Evolutionary conservation across 2,113 vertebrate species (phyloP).

Genomic region (Eolophus roseicapilla): DNA sequence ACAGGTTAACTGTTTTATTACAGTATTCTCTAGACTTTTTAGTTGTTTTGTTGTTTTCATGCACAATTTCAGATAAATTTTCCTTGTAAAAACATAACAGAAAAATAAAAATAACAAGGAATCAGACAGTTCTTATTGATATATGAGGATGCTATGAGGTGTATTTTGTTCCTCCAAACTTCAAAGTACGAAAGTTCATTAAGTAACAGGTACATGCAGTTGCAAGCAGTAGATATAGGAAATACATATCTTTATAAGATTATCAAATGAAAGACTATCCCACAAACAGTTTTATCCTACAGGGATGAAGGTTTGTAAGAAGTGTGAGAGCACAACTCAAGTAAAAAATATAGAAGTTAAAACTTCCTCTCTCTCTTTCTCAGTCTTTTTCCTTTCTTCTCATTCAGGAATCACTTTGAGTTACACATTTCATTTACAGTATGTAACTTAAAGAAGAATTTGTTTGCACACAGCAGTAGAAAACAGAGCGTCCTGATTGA

Average conservation of each 20-base stretch:
- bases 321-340: neutral
- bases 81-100: neutral
- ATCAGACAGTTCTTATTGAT: neutral
- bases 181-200: neutral
- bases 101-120: neutral
- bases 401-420: neutral
- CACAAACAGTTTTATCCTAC: neutral
- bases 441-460: neutral
- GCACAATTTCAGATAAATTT: neutral
- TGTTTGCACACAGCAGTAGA: neutral
- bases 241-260: neutral
- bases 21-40: neutral
- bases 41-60: neutral
- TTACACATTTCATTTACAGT: neutral
- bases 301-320: neutral
- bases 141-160: neutral
- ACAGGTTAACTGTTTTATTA: neutral
- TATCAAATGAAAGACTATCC: neutral
- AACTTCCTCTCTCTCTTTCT: neutral
- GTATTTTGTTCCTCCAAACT: neutral
- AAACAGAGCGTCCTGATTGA: neutral
- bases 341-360: neutral
- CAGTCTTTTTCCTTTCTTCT: neutral
- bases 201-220: neutral
- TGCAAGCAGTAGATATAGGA: neutral